Conservation (phyloP, 2,888 invertebrate genomes). For the Onchidella celtica region DNA sequence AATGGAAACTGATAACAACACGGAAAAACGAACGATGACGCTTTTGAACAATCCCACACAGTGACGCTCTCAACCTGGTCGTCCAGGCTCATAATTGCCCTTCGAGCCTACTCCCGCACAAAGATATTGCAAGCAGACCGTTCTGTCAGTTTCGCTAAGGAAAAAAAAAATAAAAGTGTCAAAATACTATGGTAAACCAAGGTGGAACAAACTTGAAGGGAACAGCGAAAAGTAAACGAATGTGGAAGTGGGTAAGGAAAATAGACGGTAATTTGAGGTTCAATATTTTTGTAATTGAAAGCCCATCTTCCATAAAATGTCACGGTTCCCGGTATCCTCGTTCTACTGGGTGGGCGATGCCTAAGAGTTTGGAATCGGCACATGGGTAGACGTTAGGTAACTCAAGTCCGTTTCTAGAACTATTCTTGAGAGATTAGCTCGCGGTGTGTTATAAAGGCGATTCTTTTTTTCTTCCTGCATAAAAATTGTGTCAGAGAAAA, state of each 20-base stretch:
- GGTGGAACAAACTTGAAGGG: neutral
- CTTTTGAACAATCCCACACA: no score
- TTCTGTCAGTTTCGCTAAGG: constrained; percentile 32
- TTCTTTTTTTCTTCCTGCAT: no score
- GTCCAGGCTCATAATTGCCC: constrained; percentile 26
- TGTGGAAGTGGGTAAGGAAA: constrained; percentile 7
- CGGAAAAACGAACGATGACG: no score
- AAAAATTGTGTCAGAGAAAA: no score
- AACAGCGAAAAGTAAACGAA: constrained; percentile 16
- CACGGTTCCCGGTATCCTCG: no score
- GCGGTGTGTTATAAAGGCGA: no score
- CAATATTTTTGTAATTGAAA: constrained; percentile 38
- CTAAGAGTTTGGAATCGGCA: no score
- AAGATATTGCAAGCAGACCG: constrained; percentile 32
- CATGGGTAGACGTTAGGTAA: no score
- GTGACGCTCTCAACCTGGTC: neutral
- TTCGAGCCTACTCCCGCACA: neutral
- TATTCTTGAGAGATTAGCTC: no score
- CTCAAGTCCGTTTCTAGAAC: no score
- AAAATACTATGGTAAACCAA: neutral
- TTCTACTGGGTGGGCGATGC: no score
- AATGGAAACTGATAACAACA: no score
- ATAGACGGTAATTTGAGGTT: constrained; percentile 29
- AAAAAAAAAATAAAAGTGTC: constrained; percentile 20
- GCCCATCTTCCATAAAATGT: constrained; percentile 22